phyloP scores from a whole-genome alignment of 2,797 vertebrate genomes.

The Characodon lateralis region DNA sequence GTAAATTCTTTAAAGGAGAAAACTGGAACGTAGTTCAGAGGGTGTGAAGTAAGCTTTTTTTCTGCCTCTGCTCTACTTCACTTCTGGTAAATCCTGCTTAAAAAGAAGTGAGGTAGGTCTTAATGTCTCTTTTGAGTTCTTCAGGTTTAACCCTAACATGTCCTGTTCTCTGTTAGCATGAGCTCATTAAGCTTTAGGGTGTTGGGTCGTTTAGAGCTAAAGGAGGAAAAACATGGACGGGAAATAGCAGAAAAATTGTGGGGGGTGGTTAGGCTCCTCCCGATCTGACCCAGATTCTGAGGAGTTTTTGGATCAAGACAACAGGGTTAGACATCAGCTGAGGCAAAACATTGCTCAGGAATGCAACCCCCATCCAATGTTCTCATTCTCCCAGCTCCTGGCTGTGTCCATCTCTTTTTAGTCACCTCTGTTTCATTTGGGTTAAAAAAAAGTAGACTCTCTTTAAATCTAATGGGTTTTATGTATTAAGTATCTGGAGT shows the following conservation, averaged over 20 bases:
- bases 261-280: slow-evolving; percentile 31
- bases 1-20: slow-evolving; percentile 48
- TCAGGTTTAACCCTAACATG: slow-evolving; percentile 21
- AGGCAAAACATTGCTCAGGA: slow-evolving; percentile 66
- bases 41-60: slow-evolving; percentile 11
- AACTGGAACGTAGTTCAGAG: slow-evolving; percentile 46
- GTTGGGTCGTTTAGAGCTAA: slow-evolving; percentile 33
- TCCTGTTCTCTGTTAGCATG: slow-evolving; percentile 28
- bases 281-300: slow-evolving; percentile 73
- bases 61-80: slow-evolving; percentile 38
- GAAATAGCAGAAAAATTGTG: slow-evolving; percentile 32
- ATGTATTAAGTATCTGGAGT: background rate
- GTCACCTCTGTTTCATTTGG: background rate
- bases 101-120: slow-evolving; percentile 18
- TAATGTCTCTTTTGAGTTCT: slow-evolving; percentile 16
- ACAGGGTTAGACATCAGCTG: slow-evolving; percentile 59
- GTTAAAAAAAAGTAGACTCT: background rate
- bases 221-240: slow-evolving; percentile 26
- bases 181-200: slow-evolving; percentile 25
- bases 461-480: background rate
- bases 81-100: slow-evolving; percentile 33
- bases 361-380: slow-evolving; percentile 53
- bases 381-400: slow-evolving; percentile 10
- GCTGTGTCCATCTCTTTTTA: slow-evolving; percentile 29
- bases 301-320: slow-evolving; percentile 69